These are phyloP conservation scores for Xerus rutilus DNA, from an alignment of 2,797 vertebrate species.

Conservation along the genomic window DNA sequence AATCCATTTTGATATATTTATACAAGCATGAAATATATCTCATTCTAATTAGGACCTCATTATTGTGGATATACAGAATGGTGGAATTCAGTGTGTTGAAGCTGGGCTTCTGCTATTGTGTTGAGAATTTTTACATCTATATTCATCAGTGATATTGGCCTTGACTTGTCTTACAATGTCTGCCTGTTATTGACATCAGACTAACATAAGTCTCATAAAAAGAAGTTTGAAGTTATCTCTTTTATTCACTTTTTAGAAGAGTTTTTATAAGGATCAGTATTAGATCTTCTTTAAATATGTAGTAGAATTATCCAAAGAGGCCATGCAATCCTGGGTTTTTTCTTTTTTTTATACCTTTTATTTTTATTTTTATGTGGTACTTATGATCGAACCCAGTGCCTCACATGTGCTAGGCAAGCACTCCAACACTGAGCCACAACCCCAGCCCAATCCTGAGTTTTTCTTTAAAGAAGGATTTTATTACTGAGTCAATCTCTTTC, in stretches of 20 bases:
- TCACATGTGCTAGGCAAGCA: no score
- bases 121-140: not conserved
- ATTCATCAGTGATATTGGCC: not conserved
- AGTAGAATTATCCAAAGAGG: not conserved
- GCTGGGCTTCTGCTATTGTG: not conserved
- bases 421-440: no score
- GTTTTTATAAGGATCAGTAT: not conserved
- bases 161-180: not conserved
- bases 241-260: not conserved
- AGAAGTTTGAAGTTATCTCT: not conserved
- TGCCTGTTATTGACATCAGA: not conserved
- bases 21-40: no score
- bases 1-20: no score
- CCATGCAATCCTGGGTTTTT: not conserved
- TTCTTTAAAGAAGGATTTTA: not conserved
- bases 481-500: not conserved
- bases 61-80: no score
- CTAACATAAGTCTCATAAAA: not conserved
- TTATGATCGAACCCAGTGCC: no score
- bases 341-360: not conserved
- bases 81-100: not conserved
- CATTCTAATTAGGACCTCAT: no score
- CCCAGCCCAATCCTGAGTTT: no score
- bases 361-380: no score
- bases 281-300: not conserved